phyloP scores from a whole-genome alignment of 1,140 invertebrate genomes.

The Oreohelix idahoensis region DNA sequence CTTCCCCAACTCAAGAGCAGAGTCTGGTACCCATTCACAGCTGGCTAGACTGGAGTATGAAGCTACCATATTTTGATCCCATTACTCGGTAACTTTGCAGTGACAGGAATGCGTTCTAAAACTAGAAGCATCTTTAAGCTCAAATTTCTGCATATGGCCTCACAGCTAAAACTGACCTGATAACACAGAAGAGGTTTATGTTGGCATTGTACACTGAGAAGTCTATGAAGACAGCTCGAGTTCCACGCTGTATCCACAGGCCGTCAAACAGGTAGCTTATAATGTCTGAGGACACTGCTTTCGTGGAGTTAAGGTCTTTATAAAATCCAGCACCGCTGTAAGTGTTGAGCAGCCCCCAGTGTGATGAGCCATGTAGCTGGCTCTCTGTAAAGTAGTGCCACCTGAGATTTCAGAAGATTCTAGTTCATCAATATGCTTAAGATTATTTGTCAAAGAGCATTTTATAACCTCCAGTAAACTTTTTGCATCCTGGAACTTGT shows the following conservation, averaged over 20 bases:
- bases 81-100: too few species aligned
- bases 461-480: too few species aligned
- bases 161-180: constrained; percentile 70
- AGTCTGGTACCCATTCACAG: too few species aligned
- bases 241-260: constrained; percentile 81
- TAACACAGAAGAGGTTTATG: constrained; percentile 82
- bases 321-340: constrained; percentile 77
- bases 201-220: constrained; percentile 85
- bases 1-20: too few species aligned
- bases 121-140: too few species aligned
- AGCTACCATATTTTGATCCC: too few species aligned
- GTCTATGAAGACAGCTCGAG: constrained; percentile 82
- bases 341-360: constrained; percentile 76
- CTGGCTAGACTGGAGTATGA: too few species aligned
- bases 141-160: too few species aligned
- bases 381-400: constrained; percentile 74
- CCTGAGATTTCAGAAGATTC: constrained; percentile 65
- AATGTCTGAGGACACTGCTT: constrained; percentile 69
- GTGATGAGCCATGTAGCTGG: constrained; percentile 72
- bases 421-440: too few species aligned
- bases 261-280: constrained; percentile 77
- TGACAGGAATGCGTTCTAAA: too few species aligned
- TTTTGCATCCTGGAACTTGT: too few species aligned
- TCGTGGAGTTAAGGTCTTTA: constrained; percentile 73
- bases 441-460: too few species aligned